Evolutionary conservation across 2,888 invertebrate species (phyloP).

Genomic region (Hecatera dysodea): DNA sequence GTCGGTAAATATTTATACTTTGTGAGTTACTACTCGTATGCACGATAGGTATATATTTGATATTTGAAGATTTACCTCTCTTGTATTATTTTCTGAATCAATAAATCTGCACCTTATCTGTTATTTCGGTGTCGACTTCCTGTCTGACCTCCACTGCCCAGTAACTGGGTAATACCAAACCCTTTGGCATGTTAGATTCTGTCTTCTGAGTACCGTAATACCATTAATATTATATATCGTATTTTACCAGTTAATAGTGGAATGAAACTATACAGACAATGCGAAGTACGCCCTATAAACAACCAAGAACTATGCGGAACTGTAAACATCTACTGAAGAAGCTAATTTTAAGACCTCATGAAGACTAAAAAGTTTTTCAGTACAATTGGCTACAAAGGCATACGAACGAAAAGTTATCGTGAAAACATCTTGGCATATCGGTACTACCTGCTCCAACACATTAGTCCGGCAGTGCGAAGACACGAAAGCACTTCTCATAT

Average conservation of each 20-base stretch:
- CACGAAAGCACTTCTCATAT: slow-evolving; percentile 61
- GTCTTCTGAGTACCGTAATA: too few relatives aligned
- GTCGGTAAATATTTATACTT: not conserved
- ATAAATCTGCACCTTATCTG: not conserved
- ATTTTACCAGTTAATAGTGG: not conserved
- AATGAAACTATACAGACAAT: not conserved
- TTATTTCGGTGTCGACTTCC: not conserved
- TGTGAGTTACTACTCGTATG: not conserved
- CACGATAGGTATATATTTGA: too few relatives aligned
- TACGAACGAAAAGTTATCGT: slow-evolving; percentile 36
- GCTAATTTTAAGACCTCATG: slow-evolving; percentile 25
- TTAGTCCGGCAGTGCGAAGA: slow-evolving; percentile 47
- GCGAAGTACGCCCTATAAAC: not conserved
- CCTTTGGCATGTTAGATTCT: not conserved
- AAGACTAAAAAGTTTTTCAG: slow-evolving; percentile 12
- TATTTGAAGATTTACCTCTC: not conserved
- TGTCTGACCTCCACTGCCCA: not conserved
- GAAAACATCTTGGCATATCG: slow-evolving; percentile 37
- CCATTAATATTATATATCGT: too few relatives aligned
- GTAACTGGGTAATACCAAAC: not conserved
- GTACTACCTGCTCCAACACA: slow-evolving; percentile 51
- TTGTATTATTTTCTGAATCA: not conserved
- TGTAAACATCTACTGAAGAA: slow-evolving; percentile 1
- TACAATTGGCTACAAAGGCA: slow-evolving; percentile 33
- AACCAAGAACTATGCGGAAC: slow-evolving; percentile 28